phyloP scores from a whole-genome alignment of 2,113 vertebrate genomes.

The Tychaedon coryphoeus region DNA sequence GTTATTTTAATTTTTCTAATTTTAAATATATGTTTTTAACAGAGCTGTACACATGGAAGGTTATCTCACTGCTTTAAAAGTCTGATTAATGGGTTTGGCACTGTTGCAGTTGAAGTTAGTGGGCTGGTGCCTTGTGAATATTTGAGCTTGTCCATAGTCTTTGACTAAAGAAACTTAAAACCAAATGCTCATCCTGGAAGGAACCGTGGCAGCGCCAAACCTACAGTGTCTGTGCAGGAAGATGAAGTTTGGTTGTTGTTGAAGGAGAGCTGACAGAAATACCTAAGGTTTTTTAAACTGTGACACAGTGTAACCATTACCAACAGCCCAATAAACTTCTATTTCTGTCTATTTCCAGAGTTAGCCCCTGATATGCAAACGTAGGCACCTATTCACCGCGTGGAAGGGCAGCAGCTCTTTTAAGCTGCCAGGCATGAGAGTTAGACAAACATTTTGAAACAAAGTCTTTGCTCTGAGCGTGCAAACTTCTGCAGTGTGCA shows the following conservation, averaged over 20 bases:
- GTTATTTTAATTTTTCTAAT: not conserved
- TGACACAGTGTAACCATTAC: not conserved
- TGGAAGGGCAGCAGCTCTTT: not conserved
- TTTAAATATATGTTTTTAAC: not conserved
- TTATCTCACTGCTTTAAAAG: not conserved
- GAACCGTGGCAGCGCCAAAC: not conserved
- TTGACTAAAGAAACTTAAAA: not conserved
- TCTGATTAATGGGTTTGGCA: not conserved
- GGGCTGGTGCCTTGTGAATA: not conserved
- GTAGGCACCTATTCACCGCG: not conserved
- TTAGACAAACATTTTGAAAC: not conserved
- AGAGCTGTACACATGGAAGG: not conserved
- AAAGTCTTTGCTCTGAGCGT: not conserved
- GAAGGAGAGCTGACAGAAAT: not conserved
- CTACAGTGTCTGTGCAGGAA: not conserved
- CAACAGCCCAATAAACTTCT: not conserved
- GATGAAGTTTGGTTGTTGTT: not conserved
- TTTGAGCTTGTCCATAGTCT: not conserved
- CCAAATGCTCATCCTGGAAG: not conserved
- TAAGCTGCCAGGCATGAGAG: not conserved
- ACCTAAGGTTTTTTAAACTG: not conserved
- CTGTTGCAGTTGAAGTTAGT: not conserved
- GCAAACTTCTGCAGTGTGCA: not conserved
- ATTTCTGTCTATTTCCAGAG: not conserved
- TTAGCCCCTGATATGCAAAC: not conserved